Conservation (phyloP, 2,888 invertebrate genomes). For the Meghimatium bilineatum region DNA sequence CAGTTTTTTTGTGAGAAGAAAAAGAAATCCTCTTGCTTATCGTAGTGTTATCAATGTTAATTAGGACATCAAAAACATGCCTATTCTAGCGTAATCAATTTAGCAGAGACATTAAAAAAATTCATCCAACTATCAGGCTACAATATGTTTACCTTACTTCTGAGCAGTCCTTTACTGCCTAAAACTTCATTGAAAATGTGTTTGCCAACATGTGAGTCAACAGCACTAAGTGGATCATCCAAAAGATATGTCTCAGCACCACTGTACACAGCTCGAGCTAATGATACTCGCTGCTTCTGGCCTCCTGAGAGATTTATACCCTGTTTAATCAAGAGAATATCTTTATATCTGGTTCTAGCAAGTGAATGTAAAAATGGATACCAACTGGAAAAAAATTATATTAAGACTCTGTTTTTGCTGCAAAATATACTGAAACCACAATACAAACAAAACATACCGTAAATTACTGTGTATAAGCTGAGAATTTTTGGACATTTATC, state of each 20-base stretch:
- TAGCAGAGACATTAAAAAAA: not conserved
- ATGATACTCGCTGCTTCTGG: constrained; percentile 49
- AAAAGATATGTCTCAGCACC: constrained; percentile 46
- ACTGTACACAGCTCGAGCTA: constrained; percentile 49
- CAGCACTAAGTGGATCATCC: constrained; percentile 50
- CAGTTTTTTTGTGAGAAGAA: not conserved
- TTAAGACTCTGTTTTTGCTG: too few relatives aligned
- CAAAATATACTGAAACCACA: too few relatives aligned
- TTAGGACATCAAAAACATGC: not conserved
- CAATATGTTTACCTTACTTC: constrained; percentile 29
- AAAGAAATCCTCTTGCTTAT: not conserved
- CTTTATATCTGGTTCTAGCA: too few relatives aligned
- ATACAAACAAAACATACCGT: too few relatives aligned
- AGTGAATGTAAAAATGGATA: too few relatives aligned
- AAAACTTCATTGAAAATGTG: constrained; percentile 48
- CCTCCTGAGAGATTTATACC: constrained; percentile 50
- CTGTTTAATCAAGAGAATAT: constrained; percentile 13
- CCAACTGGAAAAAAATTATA: too few relatives aligned
- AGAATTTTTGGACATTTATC: too few relatives aligned
- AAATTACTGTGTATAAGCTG: too few relatives aligned
- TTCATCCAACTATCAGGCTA: not conserved
- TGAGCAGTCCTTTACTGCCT: constrained; percentile 36
- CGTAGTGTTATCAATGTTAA: not conserved
- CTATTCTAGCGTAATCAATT: not conserved
- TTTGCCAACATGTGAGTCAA: constrained; percentile 50